Base-by-base conservation (phyloP, 2,888 invertebrate genomes). In the Pristionchus mayeri region DNA sequence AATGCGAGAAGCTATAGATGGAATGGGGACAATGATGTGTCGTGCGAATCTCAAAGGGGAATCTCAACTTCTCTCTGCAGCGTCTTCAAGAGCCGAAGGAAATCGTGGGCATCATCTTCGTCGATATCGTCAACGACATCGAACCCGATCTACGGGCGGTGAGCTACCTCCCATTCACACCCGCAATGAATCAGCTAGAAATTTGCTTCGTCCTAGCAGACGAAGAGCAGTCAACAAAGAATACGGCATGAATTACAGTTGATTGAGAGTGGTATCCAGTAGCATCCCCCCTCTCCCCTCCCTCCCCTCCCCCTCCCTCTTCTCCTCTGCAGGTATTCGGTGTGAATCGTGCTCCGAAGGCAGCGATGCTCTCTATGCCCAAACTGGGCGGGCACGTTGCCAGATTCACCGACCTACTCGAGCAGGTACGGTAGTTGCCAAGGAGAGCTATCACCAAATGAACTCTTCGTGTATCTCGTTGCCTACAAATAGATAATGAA, bases 381-480 rank as follows among this genome's bases (percentile, higher is more conserved):
- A 92, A 92, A 54, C 87, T 92, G 27, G 92, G 92, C 4, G 92
- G 92, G 2, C 92, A 92, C 76, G 88, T 91, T n/a, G 88, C 90
- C 16, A 57, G 92, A 34, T 89, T 91, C 82, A 87, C 91, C 13
- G 92, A 92, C 71, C 88, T 92, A 37, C 79, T 92, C 54, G 92
- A 92, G 82, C 92, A 92, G 88, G 91, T 91, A 52, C 24, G 71
- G 71, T 71, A 71, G 63, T 34, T 71, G 40, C 71, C 37, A 13
- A 37, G n/a, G 50, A 21, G 40, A 27, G 6, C 57, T 54, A 57
- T 80, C 40, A 21, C 6, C 37, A 54, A 54, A n/a, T 80, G 44
- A 30, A n/a, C 57, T 27, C 34, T 24, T 44, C 9, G 37, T 40
- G 40, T 40, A 21, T 34, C n/a, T 67, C 67, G 37, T 21, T 67